Percentiles rank a stretch among this genome's conserved stretches.
Evolutionary conservation across 1,140 invertebrate genomes (phyloP).

Genomic region (Mylabris phalerata): DNA sequence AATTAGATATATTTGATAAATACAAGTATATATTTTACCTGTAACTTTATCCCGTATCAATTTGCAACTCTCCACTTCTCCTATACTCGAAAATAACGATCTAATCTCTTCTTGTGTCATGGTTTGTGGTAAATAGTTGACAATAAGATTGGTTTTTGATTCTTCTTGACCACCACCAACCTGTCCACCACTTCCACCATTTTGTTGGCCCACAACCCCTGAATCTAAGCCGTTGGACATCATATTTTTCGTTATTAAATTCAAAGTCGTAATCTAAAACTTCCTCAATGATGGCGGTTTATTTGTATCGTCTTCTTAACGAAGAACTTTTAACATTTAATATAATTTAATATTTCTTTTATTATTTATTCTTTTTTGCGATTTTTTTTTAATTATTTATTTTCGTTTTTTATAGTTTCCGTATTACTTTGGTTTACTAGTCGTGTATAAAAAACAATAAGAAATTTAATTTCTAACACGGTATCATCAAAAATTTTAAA

Average conservation of each 20-base stretch:
- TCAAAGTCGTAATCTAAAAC: constrained; percentile 26
- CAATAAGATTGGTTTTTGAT: constrained; percentile 97
- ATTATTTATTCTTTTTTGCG: neutral
- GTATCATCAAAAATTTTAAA: neutral
- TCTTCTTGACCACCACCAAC: constrained; percentile 70
- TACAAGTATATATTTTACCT: constrained; percentile 53
- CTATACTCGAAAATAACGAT: constrained; percentile 94
- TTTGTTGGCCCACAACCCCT: constrained; percentile 54
- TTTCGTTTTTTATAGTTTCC: too few species aligned
- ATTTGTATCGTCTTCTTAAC: constrained; percentile 2
- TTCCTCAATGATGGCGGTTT: constrained; percentile 15
- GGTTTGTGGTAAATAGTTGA: constrained; percentile 98
- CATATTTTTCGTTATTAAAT: constrained; percentile 47
- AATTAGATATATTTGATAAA: too few species aligned
- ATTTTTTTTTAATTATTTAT: too few species aligned
- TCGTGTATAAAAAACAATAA: constrained; percentile 15
- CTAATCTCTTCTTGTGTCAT: constrained; percentile 99
- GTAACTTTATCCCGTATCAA: constrained; percentile 97
- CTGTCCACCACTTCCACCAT: constrained; percentile 61
- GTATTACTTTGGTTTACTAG: neutral
- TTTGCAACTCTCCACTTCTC: constrained; percentile 98
- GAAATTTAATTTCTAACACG: constrained; percentile 12
- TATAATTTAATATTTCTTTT: neutral
- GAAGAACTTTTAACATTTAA: neutral
- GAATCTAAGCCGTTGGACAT: constrained; percentile 80